phyloP scores from a whole-genome alignment of 2,797 vertebrate species.

The Glyptemys insculpta region DNA sequence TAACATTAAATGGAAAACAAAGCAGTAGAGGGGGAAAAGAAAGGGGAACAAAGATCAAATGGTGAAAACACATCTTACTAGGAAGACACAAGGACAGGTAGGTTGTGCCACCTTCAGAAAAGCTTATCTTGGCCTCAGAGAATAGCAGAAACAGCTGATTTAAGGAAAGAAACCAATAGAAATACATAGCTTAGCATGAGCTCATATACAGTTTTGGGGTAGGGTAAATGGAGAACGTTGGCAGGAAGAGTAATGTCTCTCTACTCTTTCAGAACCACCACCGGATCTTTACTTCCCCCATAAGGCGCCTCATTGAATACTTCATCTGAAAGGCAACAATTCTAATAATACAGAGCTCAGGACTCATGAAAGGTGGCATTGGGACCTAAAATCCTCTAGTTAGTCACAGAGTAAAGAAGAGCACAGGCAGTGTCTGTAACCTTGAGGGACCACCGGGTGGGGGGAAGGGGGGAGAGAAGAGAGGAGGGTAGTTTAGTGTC shows the following conservation, averaged over 20 bases:
- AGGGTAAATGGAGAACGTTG: rapidly evolving
- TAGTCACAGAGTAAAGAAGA: neutral
- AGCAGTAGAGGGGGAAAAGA: neutral
- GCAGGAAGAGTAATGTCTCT: rapidly evolving
- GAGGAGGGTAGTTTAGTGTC: neutral
- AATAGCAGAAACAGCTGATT: neutral
- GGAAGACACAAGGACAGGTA: rapidly evolving
- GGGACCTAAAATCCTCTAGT: neutral
- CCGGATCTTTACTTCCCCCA: neutral
- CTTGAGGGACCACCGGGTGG: neutral
- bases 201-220: neutral
- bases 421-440: neutral
- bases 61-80: neutral
- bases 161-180: neutral
- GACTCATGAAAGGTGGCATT: rapidly evolving
- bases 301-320: rapidly evolving
- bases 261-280: neutral
- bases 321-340: neutral
- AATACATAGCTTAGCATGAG: neutral
- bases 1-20: neutral
- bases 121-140: neutral
- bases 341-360: neutral
- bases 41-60: neutral
- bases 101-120: neutral
- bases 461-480: neutral